Evolutionary conservation across 1,140 invertebrate species (phyloP), one percentile per base, ranked within the genome.

Genomic region (Bombus confusus): DNA sequence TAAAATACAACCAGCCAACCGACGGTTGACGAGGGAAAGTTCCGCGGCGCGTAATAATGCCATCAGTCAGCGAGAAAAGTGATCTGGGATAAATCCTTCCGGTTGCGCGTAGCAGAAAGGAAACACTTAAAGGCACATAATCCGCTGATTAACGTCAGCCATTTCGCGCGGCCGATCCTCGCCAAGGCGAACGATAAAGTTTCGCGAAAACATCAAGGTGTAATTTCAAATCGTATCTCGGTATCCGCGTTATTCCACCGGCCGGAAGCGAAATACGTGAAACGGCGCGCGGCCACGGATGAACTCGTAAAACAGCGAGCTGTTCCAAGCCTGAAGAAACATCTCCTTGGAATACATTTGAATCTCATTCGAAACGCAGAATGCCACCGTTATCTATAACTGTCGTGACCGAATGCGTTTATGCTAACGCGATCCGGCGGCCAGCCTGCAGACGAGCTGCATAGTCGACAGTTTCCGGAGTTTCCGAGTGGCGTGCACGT

Each of bases 301-400:
- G 84, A 90, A 83, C 86, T 91, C 88, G 86, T 92, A 88, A 90
- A 91, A 88, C 71, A 73, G 76, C 84, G 85, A 71, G 47, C 68
- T 79, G 68, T 86, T 87, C 72, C 77, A 59, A 71, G 62, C 79
- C 59, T 34, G 79, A 77, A 81, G 66, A 87, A 85, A 86, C 74
- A 86, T 85, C 71, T 80, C 66, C 34, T 62, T 57, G 25, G 85
- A 91, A 92, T 89, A 92, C 86, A 91, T 92, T 92, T 90, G 80
- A 92, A 91, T 92, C 79, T 86, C 88, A 88, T 90, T 91, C 87
- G 83, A 77, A 80, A 71, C 37, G 73, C 34, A 18, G n/a, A 73
- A 68, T 71, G 34, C n/a, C 31, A 25, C 31, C 52, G n/a, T 34
- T 57, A 68, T 34, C 72, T 80, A 39, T 75, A 64, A 79, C 69